Evolutionary conservation across 2,113 vertebrate species (phyloP).

Genomic region (Sporophila hypoxantha): DNA sequence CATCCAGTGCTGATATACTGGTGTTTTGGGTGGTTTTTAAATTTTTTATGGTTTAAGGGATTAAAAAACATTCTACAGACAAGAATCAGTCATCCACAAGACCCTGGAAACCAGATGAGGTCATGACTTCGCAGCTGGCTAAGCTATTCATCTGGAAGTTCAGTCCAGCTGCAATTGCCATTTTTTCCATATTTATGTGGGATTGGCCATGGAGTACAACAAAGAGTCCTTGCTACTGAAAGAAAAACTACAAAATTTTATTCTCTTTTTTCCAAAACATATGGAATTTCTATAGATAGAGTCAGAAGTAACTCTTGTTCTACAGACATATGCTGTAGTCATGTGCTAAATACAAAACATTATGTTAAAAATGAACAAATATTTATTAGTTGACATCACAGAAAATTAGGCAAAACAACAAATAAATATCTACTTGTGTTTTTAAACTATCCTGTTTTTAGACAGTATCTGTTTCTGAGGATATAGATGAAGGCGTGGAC

Average conservation of each 20-base stretch:
- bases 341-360: not conserved
- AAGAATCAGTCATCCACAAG: not conserved
- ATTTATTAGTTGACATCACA: not conserved
- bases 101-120: constrained; percentile 46
- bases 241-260: not conserved
- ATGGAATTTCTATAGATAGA: not conserved
- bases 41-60: constrained; percentile 11
- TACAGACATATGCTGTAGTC: not conserved
- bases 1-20: constrained; percentile 48
- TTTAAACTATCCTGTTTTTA: not conserved
- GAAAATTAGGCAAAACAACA: not conserved
- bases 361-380: not conserved
- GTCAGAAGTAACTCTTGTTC: not conserved
- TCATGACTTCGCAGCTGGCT: constrained; percentile 36
- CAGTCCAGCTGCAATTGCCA: constrained; percentile 19
- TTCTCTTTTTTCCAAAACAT: not conserved
- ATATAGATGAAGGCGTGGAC: not conserved
- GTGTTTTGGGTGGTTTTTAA: not conserved
- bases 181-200: not conserved
- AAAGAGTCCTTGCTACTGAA: constrained; percentile 16
- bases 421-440: not conserved
- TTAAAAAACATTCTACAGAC: constrained; percentile 16
- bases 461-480: not conserved
- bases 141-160: constrained; percentile 23
- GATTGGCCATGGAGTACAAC: not conserved